A percentile compares a stretch with the other conserved stretches of the same genome.
Conservation (phyloP, 2,888 invertebrate species). For the Gerris lacustris region DNA sequence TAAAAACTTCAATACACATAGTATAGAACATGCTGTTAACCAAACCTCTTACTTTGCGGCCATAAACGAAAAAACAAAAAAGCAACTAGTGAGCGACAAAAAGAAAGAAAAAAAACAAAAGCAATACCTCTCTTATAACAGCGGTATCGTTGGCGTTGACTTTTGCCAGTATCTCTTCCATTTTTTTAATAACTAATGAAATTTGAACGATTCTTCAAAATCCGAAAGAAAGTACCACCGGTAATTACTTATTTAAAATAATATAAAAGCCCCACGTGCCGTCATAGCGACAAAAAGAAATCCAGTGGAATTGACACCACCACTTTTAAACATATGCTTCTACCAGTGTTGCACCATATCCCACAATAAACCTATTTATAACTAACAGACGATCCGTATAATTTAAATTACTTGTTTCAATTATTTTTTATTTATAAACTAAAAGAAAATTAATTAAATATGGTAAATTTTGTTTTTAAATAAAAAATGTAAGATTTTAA, state of each 20-base stretch:
- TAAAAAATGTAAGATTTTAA: too few species aligned
- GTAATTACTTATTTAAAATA: not conserved
- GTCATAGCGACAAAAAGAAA: constrained; percentile 3
- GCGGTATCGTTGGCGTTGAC: constrained; percentile 48
- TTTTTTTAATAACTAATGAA: constrained; percentile 29
- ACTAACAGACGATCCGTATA: too few species aligned
- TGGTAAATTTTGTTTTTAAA: too few species aligned
- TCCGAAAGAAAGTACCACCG: not conserved
- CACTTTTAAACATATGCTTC: not conserved
- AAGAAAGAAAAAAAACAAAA: constrained; percentile 11
- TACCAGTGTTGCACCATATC: not conserved
- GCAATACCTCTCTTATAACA: constrained; percentile 47
- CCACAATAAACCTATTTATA: too few species aligned
- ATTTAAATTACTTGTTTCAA: too few species aligned
- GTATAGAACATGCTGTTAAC: too few species aligned
- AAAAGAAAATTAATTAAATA: too few species aligned
- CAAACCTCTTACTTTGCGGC: too few species aligned
- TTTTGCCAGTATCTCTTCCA: constrained; percentile 51
- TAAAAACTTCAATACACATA: too few species aligned
- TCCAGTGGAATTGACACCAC: not conserved
- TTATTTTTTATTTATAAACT: too few species aligned
- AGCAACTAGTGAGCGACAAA: not conserved
- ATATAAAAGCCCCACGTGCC: not conserved
- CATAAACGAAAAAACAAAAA: not conserved
- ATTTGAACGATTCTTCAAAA: not conserved